phyloP scores from a whole-genome alignment of 2,888 invertebrate genomes.

The Fragum sueziense region DNA sequence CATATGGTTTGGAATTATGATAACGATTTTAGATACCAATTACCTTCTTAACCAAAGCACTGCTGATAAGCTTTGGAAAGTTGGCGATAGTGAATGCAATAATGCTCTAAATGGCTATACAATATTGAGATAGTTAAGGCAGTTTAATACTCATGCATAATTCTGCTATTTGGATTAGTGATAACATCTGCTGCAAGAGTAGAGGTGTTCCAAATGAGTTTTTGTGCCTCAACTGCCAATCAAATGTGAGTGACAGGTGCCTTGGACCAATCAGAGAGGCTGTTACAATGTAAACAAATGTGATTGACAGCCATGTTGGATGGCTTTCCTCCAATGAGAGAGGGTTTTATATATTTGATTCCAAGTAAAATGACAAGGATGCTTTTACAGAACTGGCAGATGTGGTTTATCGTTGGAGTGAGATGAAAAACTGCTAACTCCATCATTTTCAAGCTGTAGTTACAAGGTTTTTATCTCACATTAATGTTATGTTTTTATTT shows the following conservation, averaged over 20 bases:
- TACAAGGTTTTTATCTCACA: no score
- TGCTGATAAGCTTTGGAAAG: no score
- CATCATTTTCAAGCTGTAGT: no score
- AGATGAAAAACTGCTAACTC: no score
- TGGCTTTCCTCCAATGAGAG: neutral
- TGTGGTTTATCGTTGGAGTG: no score
- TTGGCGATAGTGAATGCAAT: no score
- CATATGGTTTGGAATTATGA: neutral
- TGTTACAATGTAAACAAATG: conserved; percentile 35
- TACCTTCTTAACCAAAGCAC: no score
- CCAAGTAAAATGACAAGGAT: neutral
- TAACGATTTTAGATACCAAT: no score
- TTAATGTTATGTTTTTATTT: no score
- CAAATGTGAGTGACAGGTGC: conserved; percentile 48
- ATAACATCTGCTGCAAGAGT: conserved; percentile 48
- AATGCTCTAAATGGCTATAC: no score
- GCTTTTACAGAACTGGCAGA: neutral
- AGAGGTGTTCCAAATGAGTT: conserved; percentile 38
- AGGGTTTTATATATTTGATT: neutral
- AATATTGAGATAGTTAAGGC: no score
- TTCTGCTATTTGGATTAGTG: conserved; percentile 7
- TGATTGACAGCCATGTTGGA: conserved; percentile 22
- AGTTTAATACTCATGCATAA: no score
- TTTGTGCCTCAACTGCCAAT: conserved; percentile 50
- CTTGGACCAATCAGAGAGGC: conserved; percentile 35